Evolutionary conservation across 2,888 invertebrate species (phyloP).

Genomic region (Caenorhabditis imperialis): DNA sequence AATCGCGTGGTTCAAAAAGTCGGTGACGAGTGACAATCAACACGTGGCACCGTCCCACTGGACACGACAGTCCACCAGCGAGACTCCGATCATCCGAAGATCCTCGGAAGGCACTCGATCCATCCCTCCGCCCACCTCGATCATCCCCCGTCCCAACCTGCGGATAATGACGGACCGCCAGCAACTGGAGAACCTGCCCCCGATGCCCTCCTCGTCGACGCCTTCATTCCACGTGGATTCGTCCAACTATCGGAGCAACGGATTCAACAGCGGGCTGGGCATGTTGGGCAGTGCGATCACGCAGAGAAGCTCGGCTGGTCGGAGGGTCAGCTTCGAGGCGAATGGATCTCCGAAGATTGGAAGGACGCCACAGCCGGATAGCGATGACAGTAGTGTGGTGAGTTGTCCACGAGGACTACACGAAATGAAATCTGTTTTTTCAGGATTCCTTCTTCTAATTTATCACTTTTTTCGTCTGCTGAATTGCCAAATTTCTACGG

Average conservation of each 20-base stretch:
- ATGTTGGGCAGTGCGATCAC: constrained; percentile 7
- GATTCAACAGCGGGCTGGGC: constrained; percentile 3
- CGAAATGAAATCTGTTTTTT: no score
- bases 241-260: background rate
- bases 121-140: constrained; percentile 1
- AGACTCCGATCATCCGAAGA: background rate
- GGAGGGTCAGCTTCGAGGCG: background rate
- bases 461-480: no score
- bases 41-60: constrained; percentile 30
- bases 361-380: background rate
- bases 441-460: constrained; percentile 42
- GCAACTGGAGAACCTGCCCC: constrained; percentile 39
- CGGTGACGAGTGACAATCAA: constrained; percentile 35
- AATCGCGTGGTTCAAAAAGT: constrained; percentile 37
- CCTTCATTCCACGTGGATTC: constrained; percentile 22
- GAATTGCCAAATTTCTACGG: no score
- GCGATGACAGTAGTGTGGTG: constrained; percentile 42
- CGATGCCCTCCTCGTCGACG: constrained; percentile 27
- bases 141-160: constrained; percentile 36
- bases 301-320: no score
- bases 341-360: constrained; percentile 23
- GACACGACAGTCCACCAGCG: background rate
- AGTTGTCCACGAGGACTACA: no score
- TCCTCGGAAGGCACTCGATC: background rate
- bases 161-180: constrained; percentile 32